Percentiles rank a stretch among this genome's conserved stretches.
phyloP scores from a whole-genome alignment of 2,113 vertebrate genomes.

The Craseonycteris thonglongyai region DNA sequence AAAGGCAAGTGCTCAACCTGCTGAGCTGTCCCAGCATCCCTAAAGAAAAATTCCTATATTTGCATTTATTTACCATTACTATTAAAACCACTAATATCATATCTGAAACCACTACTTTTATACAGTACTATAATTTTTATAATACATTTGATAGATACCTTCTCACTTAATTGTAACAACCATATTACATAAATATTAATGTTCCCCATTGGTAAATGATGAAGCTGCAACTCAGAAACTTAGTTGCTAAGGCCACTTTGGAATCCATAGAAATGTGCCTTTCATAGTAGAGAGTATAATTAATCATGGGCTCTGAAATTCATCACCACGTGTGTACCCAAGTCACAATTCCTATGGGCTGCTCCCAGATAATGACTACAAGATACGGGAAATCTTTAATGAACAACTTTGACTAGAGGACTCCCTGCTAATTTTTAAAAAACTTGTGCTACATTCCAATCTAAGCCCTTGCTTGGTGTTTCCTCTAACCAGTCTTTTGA shows the following conservation, averaged over 20 bases:
- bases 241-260: neutral
- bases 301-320: neutral
- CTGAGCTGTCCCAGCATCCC: too few relatives aligned
- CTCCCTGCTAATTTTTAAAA: neutral
- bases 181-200: neutral
- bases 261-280: neutral
- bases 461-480: neutral
- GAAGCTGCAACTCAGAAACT: neutral
- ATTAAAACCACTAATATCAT: neutral
- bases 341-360: neutral
- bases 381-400: neutral
- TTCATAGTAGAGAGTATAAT: neutral
- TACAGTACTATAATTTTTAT: neutral
- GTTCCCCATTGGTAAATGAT: neutral
- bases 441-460: neutral
- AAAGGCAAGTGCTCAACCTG: too few relatives aligned
- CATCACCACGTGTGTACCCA: neutral
- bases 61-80: neutral
- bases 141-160: neutral
- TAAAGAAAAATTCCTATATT: neutral
- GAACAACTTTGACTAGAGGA: neutral
- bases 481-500: neutral
- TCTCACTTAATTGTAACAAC: neutral
- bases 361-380: neutral
- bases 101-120: neutral